A percentile compares a stretch with the other conserved stretches of the same genome.
Evolutionary conservation across 2,888 invertebrate genomes (phyloP).

Genomic region (Drosophila aldrichi): DNA sequence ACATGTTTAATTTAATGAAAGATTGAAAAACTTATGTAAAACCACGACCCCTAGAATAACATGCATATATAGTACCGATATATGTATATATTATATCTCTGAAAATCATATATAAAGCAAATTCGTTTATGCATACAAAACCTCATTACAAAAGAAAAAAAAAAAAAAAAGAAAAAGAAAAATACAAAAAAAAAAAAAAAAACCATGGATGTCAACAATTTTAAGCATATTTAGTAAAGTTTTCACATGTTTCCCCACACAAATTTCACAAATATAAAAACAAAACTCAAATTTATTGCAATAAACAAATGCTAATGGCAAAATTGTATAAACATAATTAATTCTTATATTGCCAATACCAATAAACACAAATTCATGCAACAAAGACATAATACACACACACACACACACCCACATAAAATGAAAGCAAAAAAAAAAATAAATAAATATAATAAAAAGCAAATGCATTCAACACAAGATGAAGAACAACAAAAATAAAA

Average conservation of each 20-base stretch:
- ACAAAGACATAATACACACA: conserved; percentile 59
- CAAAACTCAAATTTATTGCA: conserved; percentile 48
- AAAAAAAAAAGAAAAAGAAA: not conserved
- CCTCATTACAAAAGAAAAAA: conserved; percentile 15
- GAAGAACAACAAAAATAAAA: conserved; percentile 72
- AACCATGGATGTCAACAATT: conserved; percentile 37
- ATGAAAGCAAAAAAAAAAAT: conserved; percentile 5
- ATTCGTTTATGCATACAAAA: conserved; percentile 48
- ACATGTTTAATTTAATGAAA: conserved; percentile 75
- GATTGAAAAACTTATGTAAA: conserved; percentile 34
- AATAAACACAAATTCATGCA: conserved; percentile 43
- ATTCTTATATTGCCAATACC: conserved; percentile 61
- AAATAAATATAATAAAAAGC: conserved; percentile 52
- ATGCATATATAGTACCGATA: conserved; percentile 58
- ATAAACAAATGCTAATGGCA: conserved; percentile 52
- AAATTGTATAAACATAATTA: conserved; percentile 62
- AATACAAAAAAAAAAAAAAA: conserved; percentile 5
- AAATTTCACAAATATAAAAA: conserved; percentile 42
- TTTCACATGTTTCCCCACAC: conserved; percentile 47
- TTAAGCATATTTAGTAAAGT: conserved; percentile 55
- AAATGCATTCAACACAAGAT: conserved; percentile 68
- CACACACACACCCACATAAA: conserved; percentile 28
- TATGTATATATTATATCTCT: conserved; percentile 46
- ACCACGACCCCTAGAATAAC: conserved; percentile 57
- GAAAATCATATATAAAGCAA: conserved; percentile 51